These are phyloP conservation scores for Napeogenes sylphis DNA, from an alignment of 2,888 invertebrate genomes.

Conservation along the genomic window DNA sequence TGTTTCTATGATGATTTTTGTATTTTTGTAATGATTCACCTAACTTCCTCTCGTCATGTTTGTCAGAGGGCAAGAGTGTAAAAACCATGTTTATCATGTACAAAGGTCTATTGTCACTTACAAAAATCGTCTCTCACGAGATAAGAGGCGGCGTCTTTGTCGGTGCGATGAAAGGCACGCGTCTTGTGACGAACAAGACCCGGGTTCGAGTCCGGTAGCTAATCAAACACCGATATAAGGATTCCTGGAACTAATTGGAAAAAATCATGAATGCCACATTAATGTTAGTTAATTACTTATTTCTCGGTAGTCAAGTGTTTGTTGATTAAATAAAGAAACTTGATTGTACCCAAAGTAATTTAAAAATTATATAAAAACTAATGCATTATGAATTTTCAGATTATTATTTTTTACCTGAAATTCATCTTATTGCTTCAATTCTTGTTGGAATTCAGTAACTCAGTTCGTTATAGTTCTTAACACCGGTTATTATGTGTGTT, in stretches of 20 bases:
- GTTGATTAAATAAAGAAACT: too few species aligned
- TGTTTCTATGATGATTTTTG: too few species aligned
- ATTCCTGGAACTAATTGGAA: constrained; percentile 49
- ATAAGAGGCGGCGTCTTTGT: constrained; percentile 72
- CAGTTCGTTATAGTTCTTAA: constrained; percentile 15
- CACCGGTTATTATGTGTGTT: too few species aligned
- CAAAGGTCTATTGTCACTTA: constrained; percentile 72
- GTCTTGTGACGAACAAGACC: constrained; percentile 63
- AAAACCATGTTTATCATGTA: constrained; percentile 63
- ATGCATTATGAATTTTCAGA: too few species aligned
- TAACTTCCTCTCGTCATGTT: constrained; percentile 27
- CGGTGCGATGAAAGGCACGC: constrained; percentile 66
- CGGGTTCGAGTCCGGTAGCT: constrained; percentile 54
- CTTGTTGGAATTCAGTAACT: constrained; percentile 26
- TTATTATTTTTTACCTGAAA: too few species aligned
- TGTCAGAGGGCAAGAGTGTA: constrained; percentile 21
- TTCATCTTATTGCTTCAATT: not conserved
- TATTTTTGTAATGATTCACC: not conserved
- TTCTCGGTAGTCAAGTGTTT: not conserved
- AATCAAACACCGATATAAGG: constrained; percentile 62
- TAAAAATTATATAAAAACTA: too few species aligned
- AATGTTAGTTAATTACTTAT: not conserved
- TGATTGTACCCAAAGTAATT: too few species aligned
- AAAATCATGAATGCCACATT: constrained; percentile 20
- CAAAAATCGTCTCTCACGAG: constrained; percentile 66